Base-by-base conservation (phyloP, 2,888 invertebrate genomes). In the Acronicta alni region DNA sequence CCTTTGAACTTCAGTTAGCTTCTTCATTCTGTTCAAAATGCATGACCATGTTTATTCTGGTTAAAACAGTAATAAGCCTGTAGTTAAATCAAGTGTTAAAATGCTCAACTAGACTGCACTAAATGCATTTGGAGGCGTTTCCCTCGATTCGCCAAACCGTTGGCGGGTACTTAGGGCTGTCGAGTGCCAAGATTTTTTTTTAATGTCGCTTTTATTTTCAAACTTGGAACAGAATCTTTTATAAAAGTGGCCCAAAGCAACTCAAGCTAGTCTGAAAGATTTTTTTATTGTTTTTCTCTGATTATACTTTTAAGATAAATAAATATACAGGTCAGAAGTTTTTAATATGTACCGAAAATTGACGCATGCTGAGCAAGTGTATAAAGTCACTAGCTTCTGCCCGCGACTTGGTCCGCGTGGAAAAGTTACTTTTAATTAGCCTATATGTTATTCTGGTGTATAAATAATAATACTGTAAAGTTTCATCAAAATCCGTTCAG, bases 81-180 rank as follows among this genome's bases (percentile, higher is more conserved):
- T 79, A 70, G 75, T 77, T 80, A 79, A 76, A 78, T 80, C 79
- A 80, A 80, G 75, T 78, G 80, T 78, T 79, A 78, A 80, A 80
- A 78, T 75, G 79, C 63, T 75, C 69, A 77, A 78, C 75, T 70
- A 70, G 79, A 72, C 79, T 80, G 85, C 81, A 83, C 85, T 86
- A 87, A 89, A 88, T 84, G 83, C 84, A 83, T 86, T 88, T 83
- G 79, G 82, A 83, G 79, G 80, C 80, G 82, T 86, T 82, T 80
- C 67, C 79, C 67, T 75, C 73, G 72, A 78, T 75, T 78, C 64
- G 76, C 76, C 73, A 78, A 77, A 80, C 80, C 79, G 76, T 83
- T 83, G 84, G 83, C 85, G 79, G 81, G 79, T 80, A 82, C 77
- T 64, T 52, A 75, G 77, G 75, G 77, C 14, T 75, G 75, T 15